phyloP scores from a whole-genome alignment of 2,113 vertebrate genomes.

The Datnioides undecimradiatus region DNA sequence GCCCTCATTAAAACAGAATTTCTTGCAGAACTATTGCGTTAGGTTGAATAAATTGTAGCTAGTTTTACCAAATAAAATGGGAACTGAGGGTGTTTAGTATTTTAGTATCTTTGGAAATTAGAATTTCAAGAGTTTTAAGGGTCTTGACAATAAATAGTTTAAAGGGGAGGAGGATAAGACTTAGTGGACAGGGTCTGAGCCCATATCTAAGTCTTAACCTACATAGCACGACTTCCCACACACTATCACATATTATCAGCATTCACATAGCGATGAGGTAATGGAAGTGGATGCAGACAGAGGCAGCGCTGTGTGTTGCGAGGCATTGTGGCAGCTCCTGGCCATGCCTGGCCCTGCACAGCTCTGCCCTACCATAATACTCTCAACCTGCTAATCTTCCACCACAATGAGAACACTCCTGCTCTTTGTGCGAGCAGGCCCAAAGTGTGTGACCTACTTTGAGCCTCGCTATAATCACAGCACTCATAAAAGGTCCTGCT shows the following conservation, averaged over 20 bases:
- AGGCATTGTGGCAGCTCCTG: conserved; percentile 17
- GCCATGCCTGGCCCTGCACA: conserved; percentile 32
- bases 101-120: not conserved
- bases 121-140: not conserved
- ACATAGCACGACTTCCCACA: conserved; percentile 9
- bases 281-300: conserved; percentile 37
- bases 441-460: conserved; percentile 69
- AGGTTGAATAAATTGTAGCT: too few relatives aligned
- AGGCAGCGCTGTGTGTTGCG: conserved; percentile 1
- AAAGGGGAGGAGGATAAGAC: not conserved
- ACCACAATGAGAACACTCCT: conserved; percentile 57
- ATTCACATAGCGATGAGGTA: conserved; percentile 37
- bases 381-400: conserved; percentile 51
- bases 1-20: too few relatives aligned
- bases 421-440: conserved; percentile 53
- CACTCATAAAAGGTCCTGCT: conserved; percentile 46
- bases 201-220: conserved; percentile 4
- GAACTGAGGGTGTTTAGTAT: too few relatives aligned
- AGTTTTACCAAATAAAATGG: too few relatives aligned
- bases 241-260: conserved; percentile 31
- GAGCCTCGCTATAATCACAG: conserved; percentile 57
- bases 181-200: not conserved
- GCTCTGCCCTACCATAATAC: conserved; percentile 38
- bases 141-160: not conserved
- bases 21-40: too few relatives aligned